Base-by-base conservation (phyloP, 2,797 vertebrate genomes). In the Helicolenus hilgendorfi region DNA sequence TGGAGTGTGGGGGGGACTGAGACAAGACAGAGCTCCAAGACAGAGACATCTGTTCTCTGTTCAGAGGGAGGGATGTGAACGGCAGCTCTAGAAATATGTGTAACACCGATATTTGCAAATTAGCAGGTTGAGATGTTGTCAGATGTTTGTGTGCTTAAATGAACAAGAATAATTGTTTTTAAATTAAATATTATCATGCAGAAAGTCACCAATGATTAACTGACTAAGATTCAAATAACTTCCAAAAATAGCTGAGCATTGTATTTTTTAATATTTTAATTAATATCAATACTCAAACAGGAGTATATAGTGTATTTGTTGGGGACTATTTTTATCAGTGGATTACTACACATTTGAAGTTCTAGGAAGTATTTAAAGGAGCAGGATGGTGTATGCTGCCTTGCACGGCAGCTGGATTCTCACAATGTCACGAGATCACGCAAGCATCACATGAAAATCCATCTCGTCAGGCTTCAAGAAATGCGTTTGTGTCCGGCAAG, bases 31-130 rank as follows among this genome's bases (percentile, higher is more conserved):
- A 71, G 62, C 71, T 91, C 74, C 36, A 31, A 79, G 68, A 64
- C 83, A 59, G 67, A 84, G 82, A 72, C 89, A 91, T 92, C 87
- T 93, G 89, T 88, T 88, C 74, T 80, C 56, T 26, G 83, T 77
- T 74, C 5, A 77, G 80, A 78, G 6, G 72, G 31, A 83, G 60
- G 53, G 35, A 83, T 84, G 63, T 72, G 26, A 84, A 70, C 49
- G 79, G 45, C 62, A 81, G 70, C 45, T 41, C 14, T 1, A 35
- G 14, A 75, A 83, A 76, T 55, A 76, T 4, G 24, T 70, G 55
- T 58, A 56, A 74, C 2, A 77, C 10, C 59, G 59, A 81, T 83
- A 73, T 81, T 86, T 76, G 62, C 65, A 80, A 31, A 87, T 87
- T 58, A 76, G 67, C 80, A 59, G 38, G 64, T 69, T 82, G 41